Percentiles rank a stretch among this genome's conserved stretches.
Conservation (phyloP, 2,888 invertebrate species). For the Erpobdella octoculata region DNA sequence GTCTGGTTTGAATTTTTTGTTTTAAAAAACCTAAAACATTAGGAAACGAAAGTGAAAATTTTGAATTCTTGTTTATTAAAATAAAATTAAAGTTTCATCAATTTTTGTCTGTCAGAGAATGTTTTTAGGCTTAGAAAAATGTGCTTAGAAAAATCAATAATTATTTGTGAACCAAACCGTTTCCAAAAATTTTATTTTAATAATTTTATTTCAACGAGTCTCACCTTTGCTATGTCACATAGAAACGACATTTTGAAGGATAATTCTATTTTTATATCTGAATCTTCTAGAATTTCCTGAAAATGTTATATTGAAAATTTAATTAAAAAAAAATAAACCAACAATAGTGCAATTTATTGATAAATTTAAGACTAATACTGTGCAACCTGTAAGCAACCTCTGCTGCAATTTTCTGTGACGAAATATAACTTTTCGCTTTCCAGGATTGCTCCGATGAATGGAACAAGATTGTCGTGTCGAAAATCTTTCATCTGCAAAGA, state of each 20-base stretch:
- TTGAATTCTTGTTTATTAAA: too few species aligned
- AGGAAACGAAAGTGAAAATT: too few species aligned
- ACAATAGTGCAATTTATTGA: background rate
- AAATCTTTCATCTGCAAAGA: slow-evolving; percentile 14
- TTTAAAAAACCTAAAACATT: too few species aligned
- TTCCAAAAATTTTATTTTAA: too few species aligned
- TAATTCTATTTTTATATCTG: slow-evolving; percentile 3
- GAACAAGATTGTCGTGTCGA: slow-evolving; percentile 11
- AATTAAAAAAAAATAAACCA: background rate
- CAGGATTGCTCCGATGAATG: background rate
- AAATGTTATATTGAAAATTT: background rate
- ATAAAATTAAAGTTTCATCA: too few species aligned
- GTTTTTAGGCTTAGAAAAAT: too few species aligned
- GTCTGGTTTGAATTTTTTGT: too few species aligned
- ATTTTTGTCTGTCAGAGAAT: too few species aligned
- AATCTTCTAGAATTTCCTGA: slow-evolving; percentile 6
- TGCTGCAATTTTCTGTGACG: background rate
- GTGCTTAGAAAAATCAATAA: too few species aligned
- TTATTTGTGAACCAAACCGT: too few species aligned
- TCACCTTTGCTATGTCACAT: slow-evolving; percentile 4
- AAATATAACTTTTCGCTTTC: slow-evolving; percentile 7
- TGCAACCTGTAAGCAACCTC: slow-evolving; percentile 6
- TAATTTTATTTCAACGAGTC: too few species aligned
- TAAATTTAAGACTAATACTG: background rate
- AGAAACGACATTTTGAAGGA: slow-evolving; percentile 18